phyloP scores from a whole-genome alignment of 2,888 invertebrate genomes.

The Lissocephala sabroskyi region DNA sequence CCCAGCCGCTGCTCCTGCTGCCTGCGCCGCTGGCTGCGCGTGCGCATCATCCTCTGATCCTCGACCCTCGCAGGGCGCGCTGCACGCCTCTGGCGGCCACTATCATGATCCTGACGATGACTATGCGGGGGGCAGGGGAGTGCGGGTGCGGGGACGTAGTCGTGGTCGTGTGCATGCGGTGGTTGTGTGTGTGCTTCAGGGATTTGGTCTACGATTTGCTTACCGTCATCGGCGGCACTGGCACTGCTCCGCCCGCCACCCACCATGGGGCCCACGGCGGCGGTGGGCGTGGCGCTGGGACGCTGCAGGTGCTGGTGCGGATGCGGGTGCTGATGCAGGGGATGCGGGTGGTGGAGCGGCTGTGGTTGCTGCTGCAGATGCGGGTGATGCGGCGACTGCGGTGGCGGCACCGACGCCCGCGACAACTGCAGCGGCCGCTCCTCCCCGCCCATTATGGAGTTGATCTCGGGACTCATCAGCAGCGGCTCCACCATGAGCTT shows the following conservation, averaged over 20 bases:
- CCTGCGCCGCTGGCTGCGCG: too few relatives aligned
- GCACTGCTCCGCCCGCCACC: conserved; percentile 30
- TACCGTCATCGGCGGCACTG: conserved; percentile 49
- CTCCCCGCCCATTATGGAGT: conserved; percentile 77
- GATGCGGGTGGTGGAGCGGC: conserved; percentile 1
- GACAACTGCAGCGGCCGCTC: conserved; percentile 71
- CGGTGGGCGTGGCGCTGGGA: conserved; percentile 41
- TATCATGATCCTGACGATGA: neutral
- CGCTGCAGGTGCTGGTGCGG: conserved; percentile 14
- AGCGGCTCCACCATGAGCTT: conserved; percentile 71
- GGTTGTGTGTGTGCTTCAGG: conserved; percentile 18
- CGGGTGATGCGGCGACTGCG: neutral
- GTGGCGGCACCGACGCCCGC: neutral
- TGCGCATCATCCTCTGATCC: too few relatives aligned
- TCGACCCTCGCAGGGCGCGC: too few relatives aligned
- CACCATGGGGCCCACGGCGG: too few relatives aligned
- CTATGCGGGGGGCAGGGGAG: too few relatives aligned
- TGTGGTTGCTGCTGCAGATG: conserved; percentile 5
- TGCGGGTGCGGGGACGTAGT: too few relatives aligned
- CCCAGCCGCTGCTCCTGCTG: too few relatives aligned
- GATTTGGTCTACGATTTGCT: conserved; percentile 42
- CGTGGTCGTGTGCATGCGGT: conserved; percentile 16
- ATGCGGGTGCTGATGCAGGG: conserved; percentile 17
- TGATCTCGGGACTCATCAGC: conserved; percentile 78
- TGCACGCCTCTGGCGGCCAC: too few relatives aligned